A percentile compares a stretch with the other conserved stretches of the same genome.
Conservation (phyloP, 2,888 invertebrate species). For the Apoda limacodes region DNA sequence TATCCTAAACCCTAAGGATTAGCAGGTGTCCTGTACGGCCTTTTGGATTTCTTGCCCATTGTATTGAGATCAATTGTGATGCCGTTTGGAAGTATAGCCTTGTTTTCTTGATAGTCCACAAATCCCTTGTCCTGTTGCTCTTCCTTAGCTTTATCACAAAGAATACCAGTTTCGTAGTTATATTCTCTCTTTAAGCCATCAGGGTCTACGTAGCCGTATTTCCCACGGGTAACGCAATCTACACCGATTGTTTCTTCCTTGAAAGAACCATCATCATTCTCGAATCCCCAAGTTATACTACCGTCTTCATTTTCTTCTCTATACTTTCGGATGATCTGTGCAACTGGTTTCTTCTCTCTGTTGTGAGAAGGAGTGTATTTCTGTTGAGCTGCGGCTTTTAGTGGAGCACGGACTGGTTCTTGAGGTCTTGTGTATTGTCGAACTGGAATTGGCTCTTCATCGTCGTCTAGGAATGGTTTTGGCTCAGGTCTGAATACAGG, state of each 20-base stretch:
- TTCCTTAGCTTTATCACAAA: constrained; percentile 71
- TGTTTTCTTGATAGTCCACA: constrained; percentile 80
- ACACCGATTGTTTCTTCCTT: constrained; percentile 86
- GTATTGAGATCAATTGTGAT: constrained; percentile 76
- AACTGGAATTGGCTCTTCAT: constrained; percentile 48
- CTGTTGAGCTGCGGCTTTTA: constrained; percentile 45
- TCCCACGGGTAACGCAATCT: constrained; percentile 81
- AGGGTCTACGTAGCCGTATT: constrained; percentile 87
- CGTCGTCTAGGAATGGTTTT: constrained; percentile 55
- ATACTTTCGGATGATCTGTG: constrained; percentile 77
- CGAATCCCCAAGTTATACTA: constrained; percentile 89
- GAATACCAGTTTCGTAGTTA: constrained; percentile 84
- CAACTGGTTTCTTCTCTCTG: constrained; percentile 76
- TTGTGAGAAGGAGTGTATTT: constrained; percentile 47
- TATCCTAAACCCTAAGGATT: constrained; percentile 48
- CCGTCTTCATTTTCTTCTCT: constrained; percentile 84
- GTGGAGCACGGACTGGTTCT: constrained; percentile 44
- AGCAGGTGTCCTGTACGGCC: constrained; percentile 70
- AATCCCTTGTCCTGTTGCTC: constrained; percentile 72
- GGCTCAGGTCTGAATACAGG: constrained; percentile 65
- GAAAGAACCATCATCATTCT: constrained; percentile 88
- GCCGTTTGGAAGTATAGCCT: constrained; percentile 78
- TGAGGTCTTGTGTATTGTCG: constrained; percentile 59
- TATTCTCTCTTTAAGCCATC: constrained; percentile 86
- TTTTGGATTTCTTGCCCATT: constrained; percentile 79